phyloP scores from a whole-genome alignment of 2,113 vertebrate species.

The Recurvirostra avosetta region DNA sequence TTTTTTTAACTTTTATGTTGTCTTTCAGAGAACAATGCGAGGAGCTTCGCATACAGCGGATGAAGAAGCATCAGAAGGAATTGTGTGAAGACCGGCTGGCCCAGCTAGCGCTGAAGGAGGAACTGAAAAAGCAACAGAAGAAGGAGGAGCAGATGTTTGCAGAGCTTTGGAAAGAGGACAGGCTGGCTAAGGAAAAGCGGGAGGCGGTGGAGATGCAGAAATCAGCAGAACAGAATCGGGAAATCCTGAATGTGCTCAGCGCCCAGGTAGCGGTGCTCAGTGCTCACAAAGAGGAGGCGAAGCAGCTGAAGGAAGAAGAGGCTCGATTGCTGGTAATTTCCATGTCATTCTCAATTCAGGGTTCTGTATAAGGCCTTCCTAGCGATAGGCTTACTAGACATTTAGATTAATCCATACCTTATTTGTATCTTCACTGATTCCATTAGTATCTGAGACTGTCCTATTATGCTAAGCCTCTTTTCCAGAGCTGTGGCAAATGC shows the following conservation, averaged over 20 bases:
- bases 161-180: constrained; percentile 81
- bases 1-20: not conserved
- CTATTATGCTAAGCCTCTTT: constrained; percentile 11
- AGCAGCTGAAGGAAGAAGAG: constrained; percentile 77
- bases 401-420: not conserved
- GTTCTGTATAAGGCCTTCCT: not conserved
- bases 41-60: constrained; percentile 69
- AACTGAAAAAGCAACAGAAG: constrained; percentile 45
- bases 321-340: constrained; percentile 74
- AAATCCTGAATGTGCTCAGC: constrained; percentile 44
- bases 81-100: constrained; percentile 69
- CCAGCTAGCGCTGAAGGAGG: constrained; percentile 75
- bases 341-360: not conserved
- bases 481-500: not conserved
- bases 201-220: constrained; percentile 15
- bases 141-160: constrained; percentile 76
- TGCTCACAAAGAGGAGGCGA: constrained; percentile 48
- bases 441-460: not conserved
- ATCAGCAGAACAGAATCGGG: not conserved
- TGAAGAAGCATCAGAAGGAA: constrained; percentile 48
- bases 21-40: constrained; percentile 77
- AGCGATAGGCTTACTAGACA: not conserved
- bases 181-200: constrained; percentile 75
- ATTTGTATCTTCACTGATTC: not conserved
- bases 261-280: constrained; percentile 57